phyloP scores from a whole-genome alignment of 2,888 invertebrate species.

The Hesperia comma region DNA sequence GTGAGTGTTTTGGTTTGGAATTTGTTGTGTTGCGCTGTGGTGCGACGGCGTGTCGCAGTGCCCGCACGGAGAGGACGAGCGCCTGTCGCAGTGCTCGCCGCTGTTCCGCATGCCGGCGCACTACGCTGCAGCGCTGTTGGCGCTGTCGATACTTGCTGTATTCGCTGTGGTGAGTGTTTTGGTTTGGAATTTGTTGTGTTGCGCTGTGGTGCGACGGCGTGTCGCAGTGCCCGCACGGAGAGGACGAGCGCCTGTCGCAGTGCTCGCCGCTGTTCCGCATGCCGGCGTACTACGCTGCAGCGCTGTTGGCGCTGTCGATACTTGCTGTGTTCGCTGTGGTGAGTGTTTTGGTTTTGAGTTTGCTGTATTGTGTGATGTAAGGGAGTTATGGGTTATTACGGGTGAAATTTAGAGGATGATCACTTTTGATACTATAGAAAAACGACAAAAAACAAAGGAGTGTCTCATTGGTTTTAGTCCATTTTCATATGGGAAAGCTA shows the following conservation, averaged over 20 bases:
- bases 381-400: no score
- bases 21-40: constrained; percentile 80
- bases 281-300: constrained; percentile 88
- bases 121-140: constrained; percentile 85
- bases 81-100: constrained; percentile 91
- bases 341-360: constrained; percentile 45
- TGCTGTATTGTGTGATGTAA: no score
- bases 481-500: no score
- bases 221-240: constrained; percentile 90
- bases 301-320: constrained; percentile 79
- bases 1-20: constrained; percentile 58
- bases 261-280: constrained; percentile 91
- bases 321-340: constrained; percentile 81
- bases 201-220: constrained; percentile 91
- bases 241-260: constrained; percentile 91
- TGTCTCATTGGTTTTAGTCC: no score
- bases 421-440: no score
- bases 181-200: not conserved
- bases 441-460: no score
- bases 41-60: constrained; percentile 92
- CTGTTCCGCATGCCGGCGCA: constrained; percentile 90
- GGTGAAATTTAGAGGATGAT: no score
- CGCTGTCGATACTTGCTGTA: constrained; percentile 75
- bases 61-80: constrained; percentile 91
- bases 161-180: constrained; percentile 77